A percentile compares a stretch with the other conserved stretches of the same genome.
Evolutionary conservation across 2,888 invertebrate species (phyloP).

Genomic region (Meiosimyza decipiens): DNA sequence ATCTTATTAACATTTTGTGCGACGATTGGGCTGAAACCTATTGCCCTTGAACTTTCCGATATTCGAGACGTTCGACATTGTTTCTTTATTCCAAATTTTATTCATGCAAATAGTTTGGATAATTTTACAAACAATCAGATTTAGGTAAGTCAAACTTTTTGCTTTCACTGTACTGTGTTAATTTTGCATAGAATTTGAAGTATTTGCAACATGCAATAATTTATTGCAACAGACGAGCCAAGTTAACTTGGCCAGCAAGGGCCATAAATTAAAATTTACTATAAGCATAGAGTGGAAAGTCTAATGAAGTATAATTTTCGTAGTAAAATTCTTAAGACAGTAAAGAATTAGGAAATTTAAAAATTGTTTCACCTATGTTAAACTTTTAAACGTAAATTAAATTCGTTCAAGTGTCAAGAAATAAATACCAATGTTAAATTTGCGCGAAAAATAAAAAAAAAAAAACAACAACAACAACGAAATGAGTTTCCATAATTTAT

Average conservation of each 20-base stretch:
- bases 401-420: background rate
- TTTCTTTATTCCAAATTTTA: no score
- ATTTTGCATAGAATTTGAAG: slow-evolving; percentile 24
- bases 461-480: background rate
- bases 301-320: background rate
- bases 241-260: slow-evolving; percentile 7
- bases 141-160: background rate
- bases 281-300: background rate
- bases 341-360: background rate
- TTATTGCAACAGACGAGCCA: slow-evolving; percentile 15
- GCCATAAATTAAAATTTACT: slow-evolving; percentile 11
- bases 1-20: no score
- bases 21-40: no score
- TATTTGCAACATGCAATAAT: slow-evolving; percentile 17
- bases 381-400: background rate
- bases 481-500: slow-evolving; percentile 30
- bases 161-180: background rate
- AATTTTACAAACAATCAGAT: no score
- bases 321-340: background rate
- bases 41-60: no score
- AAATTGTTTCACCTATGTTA: background rate
- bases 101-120: no score
- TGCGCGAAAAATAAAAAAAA: no score
- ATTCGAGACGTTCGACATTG: no score
- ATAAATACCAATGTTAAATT: background rate